Percentiles rank a stretch among this genome's conserved stretches.
Evolutionary conservation across 2,888 invertebrate genomes (phyloP).

Genomic region (Hypomecis punctinalis): DNA sequence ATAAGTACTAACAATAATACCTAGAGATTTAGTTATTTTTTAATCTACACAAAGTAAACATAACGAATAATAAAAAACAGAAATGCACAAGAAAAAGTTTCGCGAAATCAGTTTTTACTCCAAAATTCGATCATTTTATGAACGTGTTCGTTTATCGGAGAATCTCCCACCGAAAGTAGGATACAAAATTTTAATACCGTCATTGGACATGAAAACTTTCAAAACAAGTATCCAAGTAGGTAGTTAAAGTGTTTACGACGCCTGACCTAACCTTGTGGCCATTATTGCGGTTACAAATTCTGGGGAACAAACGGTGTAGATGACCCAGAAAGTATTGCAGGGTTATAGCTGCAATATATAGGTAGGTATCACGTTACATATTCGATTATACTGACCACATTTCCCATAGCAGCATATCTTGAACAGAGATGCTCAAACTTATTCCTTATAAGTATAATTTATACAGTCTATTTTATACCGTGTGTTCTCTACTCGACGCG

Average conservation of each 20-base stretch:
- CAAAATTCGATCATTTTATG: not conserved
- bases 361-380: not conserved
- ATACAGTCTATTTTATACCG: no score
- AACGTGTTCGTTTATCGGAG: not conserved
- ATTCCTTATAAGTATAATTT: no score
- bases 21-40: no score
- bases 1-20: no score
- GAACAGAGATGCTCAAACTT: no score
- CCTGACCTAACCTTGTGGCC: slow-evolving; percentile 16
- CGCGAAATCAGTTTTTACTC: no score
- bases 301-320: slow-evolving; percentile 11
- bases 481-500: no score
- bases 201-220: slow-evolving; percentile 1
- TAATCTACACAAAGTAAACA: no score
- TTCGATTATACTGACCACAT: not conserved
- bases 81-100: no score
- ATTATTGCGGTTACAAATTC: slow-evolving; percentile 19
- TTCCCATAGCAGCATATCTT: no score
- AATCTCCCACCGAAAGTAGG: not conserved
- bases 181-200: slow-evolving; percentile 3
- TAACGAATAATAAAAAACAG: no score
- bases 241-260: slow-evolving; percentile 10
- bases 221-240: slow-evolving; percentile 1
- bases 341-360: slow-evolving; percentile 17
- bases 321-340: slow-evolving; percentile 18